Conservation (phyloP, 2,888 invertebrate species). For the Plagodis pulveraria region DNA sequence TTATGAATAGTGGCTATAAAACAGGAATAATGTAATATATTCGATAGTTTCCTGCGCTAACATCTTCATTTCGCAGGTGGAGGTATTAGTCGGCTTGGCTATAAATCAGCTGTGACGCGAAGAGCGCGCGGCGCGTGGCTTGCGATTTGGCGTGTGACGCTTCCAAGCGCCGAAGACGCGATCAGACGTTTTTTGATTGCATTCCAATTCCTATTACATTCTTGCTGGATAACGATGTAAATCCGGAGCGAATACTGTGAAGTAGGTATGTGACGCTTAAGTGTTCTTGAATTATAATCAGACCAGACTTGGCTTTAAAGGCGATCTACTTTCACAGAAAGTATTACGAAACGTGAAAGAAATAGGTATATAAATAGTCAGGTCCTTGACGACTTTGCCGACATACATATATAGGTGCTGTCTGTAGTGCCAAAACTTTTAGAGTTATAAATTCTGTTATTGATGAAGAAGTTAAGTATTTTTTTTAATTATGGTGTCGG, state of each 20-base stretch:
- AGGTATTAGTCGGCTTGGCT: constrained; percentile 25
- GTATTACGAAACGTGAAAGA: too few relatives aligned
- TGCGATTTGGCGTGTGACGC: constrained; percentile 46
- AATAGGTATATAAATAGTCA: too few relatives aligned
- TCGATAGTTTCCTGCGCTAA: constrained; percentile 16
- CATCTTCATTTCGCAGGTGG: constrained; percentile 23
- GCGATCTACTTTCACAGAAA: too few relatives aligned
- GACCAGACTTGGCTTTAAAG: not conserved
- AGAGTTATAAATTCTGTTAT: too few relatives aligned
- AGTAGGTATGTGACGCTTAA: too few relatives aligned
- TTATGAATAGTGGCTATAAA: too few relatives aligned
- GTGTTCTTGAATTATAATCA: not conserved
- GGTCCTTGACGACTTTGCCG: too few relatives aligned
- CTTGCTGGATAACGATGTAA: constrained; percentile 40
- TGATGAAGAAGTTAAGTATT: too few relatives aligned
- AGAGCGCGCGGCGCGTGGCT: constrained; percentile 41
- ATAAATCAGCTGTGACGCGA: constrained; percentile 39
- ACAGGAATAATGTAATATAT: too few relatives aligned
- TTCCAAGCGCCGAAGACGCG: constrained; percentile 42
- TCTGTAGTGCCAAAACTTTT: too few relatives aligned
- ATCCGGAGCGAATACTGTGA: constrained; percentile 34
- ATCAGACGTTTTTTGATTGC: constrained; percentile 54
- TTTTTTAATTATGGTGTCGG: too few relatives aligned
- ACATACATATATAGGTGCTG: too few relatives aligned
- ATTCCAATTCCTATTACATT: constrained; percentile 42